Evolutionary conservation across 2,888 invertebrate species (phyloP).

Genomic region (Eristalis tenax): DNA sequence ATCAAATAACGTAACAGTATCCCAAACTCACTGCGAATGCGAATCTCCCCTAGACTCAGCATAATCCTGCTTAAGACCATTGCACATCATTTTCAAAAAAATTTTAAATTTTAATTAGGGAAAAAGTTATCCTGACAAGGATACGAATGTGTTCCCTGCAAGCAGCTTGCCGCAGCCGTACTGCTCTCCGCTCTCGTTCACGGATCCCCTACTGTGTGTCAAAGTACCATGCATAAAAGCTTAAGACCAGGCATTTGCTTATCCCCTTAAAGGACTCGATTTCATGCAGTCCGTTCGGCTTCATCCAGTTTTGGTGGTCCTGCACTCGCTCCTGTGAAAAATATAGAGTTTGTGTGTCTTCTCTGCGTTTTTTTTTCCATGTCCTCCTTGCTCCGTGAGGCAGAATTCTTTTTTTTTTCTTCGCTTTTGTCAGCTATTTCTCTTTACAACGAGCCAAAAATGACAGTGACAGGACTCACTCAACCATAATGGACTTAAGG

Average conservation of each 20-base stretch:
- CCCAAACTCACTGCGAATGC: neutral
- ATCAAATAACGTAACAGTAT: neutral
- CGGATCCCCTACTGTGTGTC: slow-evolving; percentile 4
- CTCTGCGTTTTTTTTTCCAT: neutral
- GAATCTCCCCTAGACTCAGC: neutral
- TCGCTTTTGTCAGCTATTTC: slow-evolving; percentile 55
- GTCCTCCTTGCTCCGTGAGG: neutral
- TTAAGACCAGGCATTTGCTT: slow-evolving; percentile 52
- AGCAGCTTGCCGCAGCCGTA: neutral
- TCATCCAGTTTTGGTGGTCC: slow-evolving; percentile 15
- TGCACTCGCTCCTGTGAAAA: slow-evolving; percentile 32
- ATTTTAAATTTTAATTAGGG: neutral
- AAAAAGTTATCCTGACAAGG: neutral
- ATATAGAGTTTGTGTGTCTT: neutral
- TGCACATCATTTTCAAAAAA: neutral
- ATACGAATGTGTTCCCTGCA: neutral
- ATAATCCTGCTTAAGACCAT: slow-evolving; percentile 1
- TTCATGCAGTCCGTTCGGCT: slow-evolving; percentile 39
- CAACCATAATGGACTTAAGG: slow-evolving; percentile 74
- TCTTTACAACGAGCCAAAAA: slow-evolving; percentile 66
- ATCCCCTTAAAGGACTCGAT: slow-evolving; percentile 51
- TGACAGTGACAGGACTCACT: slow-evolving; percentile 72
- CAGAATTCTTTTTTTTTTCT: neutral
- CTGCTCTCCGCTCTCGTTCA: neutral
- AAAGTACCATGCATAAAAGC: slow-evolving; percentile 22